Conservation (phyloP, 1,140 invertebrate genomes). For the Calephelis virginiensis region DNA sequence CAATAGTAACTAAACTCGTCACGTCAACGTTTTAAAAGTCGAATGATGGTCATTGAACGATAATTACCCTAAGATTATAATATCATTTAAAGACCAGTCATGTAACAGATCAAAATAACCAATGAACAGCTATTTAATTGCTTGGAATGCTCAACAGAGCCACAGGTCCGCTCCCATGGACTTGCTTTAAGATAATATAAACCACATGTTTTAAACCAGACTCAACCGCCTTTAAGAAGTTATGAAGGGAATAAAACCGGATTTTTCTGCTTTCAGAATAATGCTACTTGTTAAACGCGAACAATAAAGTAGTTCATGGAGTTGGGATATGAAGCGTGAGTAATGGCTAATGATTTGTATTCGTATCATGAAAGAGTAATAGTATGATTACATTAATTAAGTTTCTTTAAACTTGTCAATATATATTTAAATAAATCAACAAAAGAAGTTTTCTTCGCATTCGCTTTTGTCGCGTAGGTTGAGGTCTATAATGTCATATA, state of each 20-base stretch:
- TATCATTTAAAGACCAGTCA: background rate
- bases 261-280: conserved; percentile 14
- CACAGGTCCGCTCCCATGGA: conserved; percentile 2
- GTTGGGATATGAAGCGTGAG: conserved; percentile 4
- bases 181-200: conserved; percentile 7
- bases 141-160: conserved; percentile 5
- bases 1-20: no score
- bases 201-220: conserved; percentile 10
- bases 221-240: conserved; percentile 11
- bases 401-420: no score
- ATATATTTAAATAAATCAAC: no score
- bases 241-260: conserved; percentile 5
- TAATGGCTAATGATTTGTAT: background rate
- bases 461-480: no score
- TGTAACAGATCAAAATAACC: conserved; percentile 1
- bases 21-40: background rate
- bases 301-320: conserved; percentile 2
- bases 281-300: background rate
- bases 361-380: no score
- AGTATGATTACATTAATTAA: no score
- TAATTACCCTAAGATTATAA: background rate
- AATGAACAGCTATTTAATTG: conserved; percentile 2
- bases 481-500: no score
- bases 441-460: no score
- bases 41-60: background rate